Evolutionary conservation across 2,888 invertebrate species (phyloP).

Genomic region (Polia nebulosa): DNA sequence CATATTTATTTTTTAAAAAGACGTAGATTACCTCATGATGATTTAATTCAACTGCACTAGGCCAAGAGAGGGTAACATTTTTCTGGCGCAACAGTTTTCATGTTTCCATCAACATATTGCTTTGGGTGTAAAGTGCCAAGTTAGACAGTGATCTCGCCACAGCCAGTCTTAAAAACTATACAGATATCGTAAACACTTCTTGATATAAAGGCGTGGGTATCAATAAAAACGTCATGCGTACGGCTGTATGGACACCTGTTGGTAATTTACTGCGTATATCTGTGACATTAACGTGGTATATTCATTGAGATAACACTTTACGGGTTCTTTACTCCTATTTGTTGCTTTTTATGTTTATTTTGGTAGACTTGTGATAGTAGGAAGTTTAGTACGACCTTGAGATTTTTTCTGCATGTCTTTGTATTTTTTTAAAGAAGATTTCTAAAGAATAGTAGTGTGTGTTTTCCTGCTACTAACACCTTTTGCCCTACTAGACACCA

Average conservation of each 20-base stretch:
- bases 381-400: constrained; percentile 31
- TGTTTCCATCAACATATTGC: background rate
- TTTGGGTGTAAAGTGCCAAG: constrained; percentile 10
- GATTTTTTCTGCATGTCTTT: background rate
- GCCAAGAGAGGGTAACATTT: background rate
- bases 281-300: constrained; percentile 43
- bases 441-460: background rate
- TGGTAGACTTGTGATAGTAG: constrained; percentile 1
- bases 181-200: constrained; percentile 36
- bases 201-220: constrained; percentile 46
- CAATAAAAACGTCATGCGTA: constrained; percentile 25
- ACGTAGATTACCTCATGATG: no score
- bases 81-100: background rate
- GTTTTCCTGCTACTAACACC: background rate
- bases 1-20: no score
- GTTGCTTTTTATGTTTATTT: constrained; percentile 30
- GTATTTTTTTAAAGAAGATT: background rate
- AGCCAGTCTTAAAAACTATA: constrained; percentile 14
- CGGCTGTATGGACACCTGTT: constrained; percentile 32
- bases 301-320: constrained; percentile 51
- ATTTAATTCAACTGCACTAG: no score
- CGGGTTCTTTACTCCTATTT: constrained; percentile 40
- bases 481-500: background rate
- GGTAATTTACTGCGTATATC: constrained; percentile 52
- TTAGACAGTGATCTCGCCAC: constrained; percentile 25